These are phyloP conservation scores for Chrysolophus pictus DNA, from an alignment of 2,797 vertebrate species.

Conservation along the genomic window DNA sequence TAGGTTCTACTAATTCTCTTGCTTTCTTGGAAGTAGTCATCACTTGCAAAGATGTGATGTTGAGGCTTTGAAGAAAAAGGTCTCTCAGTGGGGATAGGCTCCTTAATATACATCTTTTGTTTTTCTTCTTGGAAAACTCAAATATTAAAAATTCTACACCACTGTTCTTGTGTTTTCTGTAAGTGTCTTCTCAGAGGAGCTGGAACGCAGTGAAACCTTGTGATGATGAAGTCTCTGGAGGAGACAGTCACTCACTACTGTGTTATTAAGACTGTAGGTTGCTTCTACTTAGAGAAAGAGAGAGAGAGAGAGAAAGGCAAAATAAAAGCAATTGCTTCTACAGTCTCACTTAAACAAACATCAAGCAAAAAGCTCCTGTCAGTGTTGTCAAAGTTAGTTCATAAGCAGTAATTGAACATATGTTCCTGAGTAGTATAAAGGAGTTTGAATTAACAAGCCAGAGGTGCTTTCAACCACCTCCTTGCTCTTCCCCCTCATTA, in stretches of 20 bases:
- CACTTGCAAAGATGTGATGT: not conserved
- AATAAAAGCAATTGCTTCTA: constrained; percentile 33
- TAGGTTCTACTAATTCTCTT: not conserved
- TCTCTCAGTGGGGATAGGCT: not conserved
- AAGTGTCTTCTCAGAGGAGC: constrained; percentile 33
- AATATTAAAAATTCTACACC: constrained; percentile 16
- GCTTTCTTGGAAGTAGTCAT: not conserved
- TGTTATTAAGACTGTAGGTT: constrained; percentile 39
- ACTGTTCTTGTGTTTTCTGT: not conserved
- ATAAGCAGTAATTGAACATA: constrained; percentile 12
- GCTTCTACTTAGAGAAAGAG: not conserved
- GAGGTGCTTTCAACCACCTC: constrained; percentile 16
- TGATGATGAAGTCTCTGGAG: constrained; percentile 35
- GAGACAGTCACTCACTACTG: constrained; percentile 15
- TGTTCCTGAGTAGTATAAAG: constrained; percentile 1
- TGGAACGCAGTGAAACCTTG: constrained; percentile 17
- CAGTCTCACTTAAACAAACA: constrained; percentile 43
- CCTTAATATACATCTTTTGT: not conserved
- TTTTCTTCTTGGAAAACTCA: constrained; percentile 32
- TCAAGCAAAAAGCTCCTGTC: constrained; percentile 1
- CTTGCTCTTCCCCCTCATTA: not conserved
- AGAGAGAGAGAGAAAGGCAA: not conserved
- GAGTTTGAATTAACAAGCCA: constrained; percentile 25
- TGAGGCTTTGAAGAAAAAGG: not conserved
- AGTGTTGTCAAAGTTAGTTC: not conserved